Conservation (phyloP, 2,888 invertebrate species). For the Flabesymbios commensalis region DNA sequence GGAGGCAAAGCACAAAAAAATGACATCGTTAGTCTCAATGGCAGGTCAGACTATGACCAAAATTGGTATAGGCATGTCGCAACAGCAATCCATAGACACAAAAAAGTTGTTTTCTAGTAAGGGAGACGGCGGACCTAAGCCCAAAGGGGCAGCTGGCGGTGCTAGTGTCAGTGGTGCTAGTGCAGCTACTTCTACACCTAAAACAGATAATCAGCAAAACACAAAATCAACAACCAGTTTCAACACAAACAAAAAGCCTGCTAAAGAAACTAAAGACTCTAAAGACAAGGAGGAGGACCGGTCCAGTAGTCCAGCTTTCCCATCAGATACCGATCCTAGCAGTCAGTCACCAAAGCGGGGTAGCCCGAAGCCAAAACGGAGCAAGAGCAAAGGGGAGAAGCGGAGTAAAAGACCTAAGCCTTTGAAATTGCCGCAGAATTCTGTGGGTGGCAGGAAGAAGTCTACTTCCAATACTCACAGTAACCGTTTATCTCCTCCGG, state of each 20-base stretch:
- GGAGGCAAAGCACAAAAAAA: slow-evolving; percentile 90
- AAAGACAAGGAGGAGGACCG: slow-evolving; percentile 70
- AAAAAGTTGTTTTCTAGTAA: neutral
- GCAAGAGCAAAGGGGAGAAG: slow-evolving; percentile 1
- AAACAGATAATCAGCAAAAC: neutral
- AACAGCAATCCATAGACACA: slow-evolving; percentile 1
- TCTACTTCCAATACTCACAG: too few species aligned
- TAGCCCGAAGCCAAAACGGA: slow-evolving; percentile 7
- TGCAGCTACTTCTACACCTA: neutral
- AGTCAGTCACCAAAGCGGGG: slow-evolving; percentile 35
- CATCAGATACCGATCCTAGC: slow-evolving; percentile 82
- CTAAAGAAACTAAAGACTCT: slow-evolving; percentile 72
- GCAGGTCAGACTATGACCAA: slow-evolving; percentile 44
- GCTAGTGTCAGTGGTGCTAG: slow-evolving; percentile 4
- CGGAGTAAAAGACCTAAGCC: neutral
- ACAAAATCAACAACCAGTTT: slow-evolving; percentile 7
- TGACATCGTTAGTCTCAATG: slow-evolving; percentile 48
- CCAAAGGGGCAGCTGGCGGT: slow-evolving; percentile 1
- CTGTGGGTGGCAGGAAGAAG: too few species aligned
- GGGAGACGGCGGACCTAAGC: neutral
- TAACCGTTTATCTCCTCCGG: too few species aligned
- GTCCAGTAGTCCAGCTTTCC: slow-evolving; percentile 89
- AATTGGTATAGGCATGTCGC: slow-evolving; percentile 54
- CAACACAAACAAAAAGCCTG: slow-evolving; percentile 61
- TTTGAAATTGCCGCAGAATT: too few species aligned